These are phyloP conservation scores for Trachops cirrhosus DNA, from an alignment of 2,797 vertebrate genomes.

Conservation along the genomic window DNA sequence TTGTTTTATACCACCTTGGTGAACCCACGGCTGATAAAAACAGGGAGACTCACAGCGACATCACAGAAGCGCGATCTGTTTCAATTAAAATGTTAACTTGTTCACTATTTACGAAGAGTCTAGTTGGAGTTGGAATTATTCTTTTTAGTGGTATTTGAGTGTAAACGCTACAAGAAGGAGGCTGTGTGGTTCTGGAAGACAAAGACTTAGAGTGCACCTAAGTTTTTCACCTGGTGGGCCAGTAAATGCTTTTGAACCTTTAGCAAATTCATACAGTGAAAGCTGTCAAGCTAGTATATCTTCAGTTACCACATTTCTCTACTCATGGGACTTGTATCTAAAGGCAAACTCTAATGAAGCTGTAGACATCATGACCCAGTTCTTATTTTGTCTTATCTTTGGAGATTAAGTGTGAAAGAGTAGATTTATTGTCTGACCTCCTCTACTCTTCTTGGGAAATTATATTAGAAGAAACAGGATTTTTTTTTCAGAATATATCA, in stretches of 20 bases:
- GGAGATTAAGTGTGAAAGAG: slow-evolving; percentile 12
- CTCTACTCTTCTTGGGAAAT: slow-evolving; percentile 8
- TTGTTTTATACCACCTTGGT: not conserved
- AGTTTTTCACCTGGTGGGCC: not conserved
- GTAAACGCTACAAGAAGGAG: not conserved
- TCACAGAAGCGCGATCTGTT: not conserved
- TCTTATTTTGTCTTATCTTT: not conserved
- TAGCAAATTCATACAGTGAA: slow-evolving; percentile 19
- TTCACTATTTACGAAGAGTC: not conserved
- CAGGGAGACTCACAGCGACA: not conserved
- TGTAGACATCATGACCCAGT: not conserved
- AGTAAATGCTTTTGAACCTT: not conserved
- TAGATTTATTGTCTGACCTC: not conserved
- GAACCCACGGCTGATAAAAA: not conserved
- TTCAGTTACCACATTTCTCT: slow-evolving; percentile 36
- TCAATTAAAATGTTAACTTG: not conserved
- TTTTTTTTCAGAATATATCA: not conserved
- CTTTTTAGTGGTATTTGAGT: not conserved
- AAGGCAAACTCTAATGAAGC: slow-evolving; percentile 45
- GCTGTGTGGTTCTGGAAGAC: not conserved
- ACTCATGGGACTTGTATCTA: not conserved
- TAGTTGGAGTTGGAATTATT: not conserved
- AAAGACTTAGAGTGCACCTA: not conserved
- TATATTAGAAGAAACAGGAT: not conserved
- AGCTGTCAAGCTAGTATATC: not conserved